phyloP scores from a whole-genome alignment of 2,888 invertebrate species.

The Macropis europaea region DNA sequence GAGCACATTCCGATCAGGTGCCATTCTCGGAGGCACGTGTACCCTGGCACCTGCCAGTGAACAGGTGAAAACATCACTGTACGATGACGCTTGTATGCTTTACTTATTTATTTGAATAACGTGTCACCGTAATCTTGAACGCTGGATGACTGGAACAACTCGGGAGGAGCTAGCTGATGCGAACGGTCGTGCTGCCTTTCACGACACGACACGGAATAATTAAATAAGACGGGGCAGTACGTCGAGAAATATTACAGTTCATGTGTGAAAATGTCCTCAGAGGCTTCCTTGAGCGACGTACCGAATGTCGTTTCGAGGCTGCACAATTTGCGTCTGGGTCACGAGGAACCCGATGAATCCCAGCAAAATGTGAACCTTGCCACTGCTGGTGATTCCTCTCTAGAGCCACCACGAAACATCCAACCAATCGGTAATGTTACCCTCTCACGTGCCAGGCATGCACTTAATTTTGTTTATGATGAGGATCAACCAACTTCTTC shows the following conservation, averaged over 20 bases:
- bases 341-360: conserved; percentile 56
- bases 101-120: not conserved
- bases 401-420: conserved; percentile 68
- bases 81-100: conserved; percentile 10
- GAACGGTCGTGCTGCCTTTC: conserved; percentile 19
- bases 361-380: conserved; percentile 41
- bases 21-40: conserved; percentile 25
- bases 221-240: conserved; percentile 64
- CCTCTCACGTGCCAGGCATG: conserved; percentile 68
- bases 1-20: conserved; percentile 36
- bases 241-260: conserved; percentile 53
- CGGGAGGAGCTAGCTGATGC: not conserved
- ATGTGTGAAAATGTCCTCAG: conserved; percentile 71
- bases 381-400: conserved; percentile 42
- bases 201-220: conserved; percentile 33
- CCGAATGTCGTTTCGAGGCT: conserved; percentile 65
- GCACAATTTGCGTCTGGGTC: conserved; percentile 63
- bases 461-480: conserved; percentile 67
- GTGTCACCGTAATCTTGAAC: not conserved
- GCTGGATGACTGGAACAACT: not conserved
- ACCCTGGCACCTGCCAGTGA: conserved; percentile 21
- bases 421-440: conserved; percentile 67
- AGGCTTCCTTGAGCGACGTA: conserved; percentile 64
- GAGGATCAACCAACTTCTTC: conserved; percentile 71
- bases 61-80: conserved; percentile 17